These are phyloP conservation scores for Callimorpha dominula DNA, from an alignment of 2,888 invertebrate species.

Conservation along the genomic window DNA sequence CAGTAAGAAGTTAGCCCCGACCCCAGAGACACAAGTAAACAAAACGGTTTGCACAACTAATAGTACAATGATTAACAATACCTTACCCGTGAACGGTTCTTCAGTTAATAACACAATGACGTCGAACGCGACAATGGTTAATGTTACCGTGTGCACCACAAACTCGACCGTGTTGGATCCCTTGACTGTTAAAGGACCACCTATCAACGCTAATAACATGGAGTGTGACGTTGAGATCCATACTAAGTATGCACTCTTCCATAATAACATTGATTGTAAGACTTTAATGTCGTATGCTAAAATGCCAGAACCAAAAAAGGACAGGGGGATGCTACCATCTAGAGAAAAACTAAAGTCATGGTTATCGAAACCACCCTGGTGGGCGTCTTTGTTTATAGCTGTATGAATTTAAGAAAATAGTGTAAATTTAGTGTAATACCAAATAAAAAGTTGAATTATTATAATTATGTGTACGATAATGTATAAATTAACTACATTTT, in stretches of 20 bases:
- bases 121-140: constrained; percentile 38
- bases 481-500: background rate
- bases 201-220: constrained; percentile 60
- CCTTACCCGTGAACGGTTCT: constrained; percentile 17
- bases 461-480: background rate
- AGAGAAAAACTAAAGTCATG: constrained; percentile 70
- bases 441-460: background rate
- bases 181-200: constrained; percentile 65
- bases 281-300: constrained; percentile 69
- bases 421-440: background rate
- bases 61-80: constrained; percentile 56
- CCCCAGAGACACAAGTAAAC: constrained; percentile 53
- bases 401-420: constrained; percentile 50
- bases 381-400: constrained; percentile 77
- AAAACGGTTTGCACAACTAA: constrained; percentile 69
- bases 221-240: constrained; percentile 74
- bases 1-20: constrained; percentile 56
- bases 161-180: constrained; percentile 66
- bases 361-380: constrained; percentile 79
- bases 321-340: constrained; percentile 62
- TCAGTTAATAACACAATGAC: too few species aligned
- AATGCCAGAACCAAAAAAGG: constrained; percentile 68
- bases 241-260: constrained; percentile 61
- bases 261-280: constrained; percentile 68
- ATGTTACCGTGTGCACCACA: constrained; percentile 62